Percentiles rank a stretch among this genome's conserved stretches.
Conservation (phyloP, 2,888 invertebrate species). For the Prenolepis imparis region DNA sequence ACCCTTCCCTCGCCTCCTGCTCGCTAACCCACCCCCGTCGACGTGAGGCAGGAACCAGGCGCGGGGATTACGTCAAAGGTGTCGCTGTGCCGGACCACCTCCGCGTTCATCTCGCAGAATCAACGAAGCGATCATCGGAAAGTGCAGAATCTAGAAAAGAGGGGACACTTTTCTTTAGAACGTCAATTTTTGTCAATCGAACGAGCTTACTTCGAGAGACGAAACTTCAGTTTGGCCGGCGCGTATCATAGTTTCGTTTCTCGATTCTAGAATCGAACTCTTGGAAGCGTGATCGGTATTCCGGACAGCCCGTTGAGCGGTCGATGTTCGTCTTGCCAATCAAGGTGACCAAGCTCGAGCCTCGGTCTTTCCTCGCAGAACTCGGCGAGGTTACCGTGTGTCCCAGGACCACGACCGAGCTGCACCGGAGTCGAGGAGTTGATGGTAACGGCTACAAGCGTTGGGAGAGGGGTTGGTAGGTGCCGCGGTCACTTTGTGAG, state of each 20-base stretch:
- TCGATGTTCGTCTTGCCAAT: conserved; percentile 32
- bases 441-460: conserved; percentile 69
- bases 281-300: not conserved
- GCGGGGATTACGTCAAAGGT: conserved; percentile 57
- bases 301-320: not conserved
- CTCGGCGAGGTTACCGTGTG: conserved; percentile 49
- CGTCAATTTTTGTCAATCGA: conserved; percentile 25
- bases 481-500: conserved; percentile 86
- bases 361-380: conserved; percentile 21
- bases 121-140: conserved; percentile 52
- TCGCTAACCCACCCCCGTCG: conserved; percentile 35
- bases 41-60: conserved; percentile 28
- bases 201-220: conserved; percentile 5
- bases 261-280: not conserved
- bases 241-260: not conserved
- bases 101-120: conserved; percentile 25
- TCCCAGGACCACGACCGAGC: conserved; percentile 64
- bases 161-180: conserved; percentile 22
- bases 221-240: not conserved
- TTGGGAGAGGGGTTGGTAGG: conserved; percentile 74
- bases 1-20: conserved; percentile 53
- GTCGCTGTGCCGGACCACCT: conserved; percentile 39
- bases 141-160: conserved; percentile 32
- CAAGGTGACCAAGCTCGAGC: conserved; percentile 27
- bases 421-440: conserved; percentile 65